Evolutionary conservation across 1,140 invertebrate species (phyloP), one percentile per base, ranked within the genome.

Genomic region (Cherax destructor): DNA sequence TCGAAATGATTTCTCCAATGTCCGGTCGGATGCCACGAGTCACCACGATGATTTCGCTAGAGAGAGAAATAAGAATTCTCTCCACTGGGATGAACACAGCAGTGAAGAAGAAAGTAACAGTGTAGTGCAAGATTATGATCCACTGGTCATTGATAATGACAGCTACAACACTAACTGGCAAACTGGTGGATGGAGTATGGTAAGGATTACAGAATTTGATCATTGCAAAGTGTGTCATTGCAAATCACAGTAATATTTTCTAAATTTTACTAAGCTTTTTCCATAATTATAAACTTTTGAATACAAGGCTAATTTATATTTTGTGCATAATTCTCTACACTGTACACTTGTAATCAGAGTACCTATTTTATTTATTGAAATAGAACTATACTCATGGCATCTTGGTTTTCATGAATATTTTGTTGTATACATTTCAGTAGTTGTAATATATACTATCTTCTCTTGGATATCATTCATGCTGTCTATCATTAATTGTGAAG

Each of bases 111-210:
- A 87, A 56, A 86, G 83, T 49, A 84, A 81, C 24, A 89, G 49
- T 76, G 91, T 88, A 9, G 72, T 69, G 30, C 56, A 80, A 7
- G 41, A 76, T 10, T 74, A 78, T 10, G 87, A 88, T 21, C 80
- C 86, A 59, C 11, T 21, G 13, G 49, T 65, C 16, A n/a, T 18
- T 52, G 92, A 85, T 59, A 74, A 88, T 77, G 30, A 88, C 65
- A 89, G 89, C 50, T 21, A 86, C 49, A 49, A 56, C n/a, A 50
- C 91, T 10, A 65, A 93, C 21, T 95, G 95, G 95, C 88, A 93
- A 41, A 93, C 92, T 49, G 94, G 94, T 24, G 93, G 94, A 13
- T 95, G 95, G 95, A 94, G 93, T 85, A 93, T 93, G 92, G 95
- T 95, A 93, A 93, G 93, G n/a, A 74, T 41, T 30, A 74, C 24